phyloP scores from a whole-genome alignment of 2,797 vertebrate species.

The Lates japonicus region DNA sequence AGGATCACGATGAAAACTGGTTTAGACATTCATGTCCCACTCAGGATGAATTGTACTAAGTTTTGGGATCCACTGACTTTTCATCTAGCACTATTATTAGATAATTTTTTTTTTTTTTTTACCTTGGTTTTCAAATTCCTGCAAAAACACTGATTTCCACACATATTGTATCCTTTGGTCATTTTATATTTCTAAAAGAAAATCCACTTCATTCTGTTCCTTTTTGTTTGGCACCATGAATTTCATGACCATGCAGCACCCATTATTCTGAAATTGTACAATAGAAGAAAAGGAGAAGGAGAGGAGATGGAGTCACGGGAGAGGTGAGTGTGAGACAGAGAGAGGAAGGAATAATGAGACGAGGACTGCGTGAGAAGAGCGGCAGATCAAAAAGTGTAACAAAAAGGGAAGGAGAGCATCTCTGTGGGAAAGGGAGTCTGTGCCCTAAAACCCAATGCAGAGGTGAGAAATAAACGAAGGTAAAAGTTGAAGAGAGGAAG shows the following conservation, averaged over 20 bases:
- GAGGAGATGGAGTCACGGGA: conserved; percentile 33
- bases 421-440: conserved; percentile 30
- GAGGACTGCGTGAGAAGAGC: conserved; percentile 25
- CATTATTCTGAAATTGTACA: conserved; percentile 40
- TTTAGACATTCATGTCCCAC: too few species aligned
- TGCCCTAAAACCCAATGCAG: conserved; percentile 35
- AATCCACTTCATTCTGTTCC: conserved; percentile 2
- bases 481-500: conserved; percentile 35
- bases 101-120: too few species aligned
- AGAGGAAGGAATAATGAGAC: conserved; percentile 49
- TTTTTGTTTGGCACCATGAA: conserved; percentile 6
- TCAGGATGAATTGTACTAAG: too few species aligned
- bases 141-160: too few species aligned
- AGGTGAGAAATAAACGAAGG: conserved; percentile 56
- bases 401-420: conserved; percentile 37
- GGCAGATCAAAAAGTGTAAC: conserved; percentile 35
- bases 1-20: too few species aligned
- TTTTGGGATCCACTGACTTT: too few species aligned
- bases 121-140: too few species aligned
- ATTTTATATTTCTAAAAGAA: not conserved
- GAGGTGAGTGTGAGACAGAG: conserved; percentile 32
- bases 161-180: not conserved
- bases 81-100: too few species aligned
- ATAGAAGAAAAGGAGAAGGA: conserved; percentile 29
- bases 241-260: conserved; percentile 1